phyloP scores from a whole-genome alignment of 2,113 vertebrate genomes.

The Tamias sibiricus region DNA sequence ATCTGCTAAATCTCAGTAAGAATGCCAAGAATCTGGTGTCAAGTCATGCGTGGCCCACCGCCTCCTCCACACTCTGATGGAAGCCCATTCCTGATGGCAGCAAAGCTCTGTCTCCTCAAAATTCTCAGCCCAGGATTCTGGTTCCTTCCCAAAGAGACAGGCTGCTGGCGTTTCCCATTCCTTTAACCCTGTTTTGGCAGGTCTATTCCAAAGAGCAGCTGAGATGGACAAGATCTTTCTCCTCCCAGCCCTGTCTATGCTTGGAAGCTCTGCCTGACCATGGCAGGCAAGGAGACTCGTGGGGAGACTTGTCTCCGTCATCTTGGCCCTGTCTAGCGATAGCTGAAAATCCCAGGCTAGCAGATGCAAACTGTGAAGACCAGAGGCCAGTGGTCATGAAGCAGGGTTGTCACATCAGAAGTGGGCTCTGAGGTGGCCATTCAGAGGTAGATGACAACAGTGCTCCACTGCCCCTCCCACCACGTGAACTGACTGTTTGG shows the following conservation, averaged over 20 bases:
- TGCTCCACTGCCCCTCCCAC: fast-evolving
- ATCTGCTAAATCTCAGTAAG: no score
- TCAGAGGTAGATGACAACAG: background rate
- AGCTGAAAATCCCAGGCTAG: no score
- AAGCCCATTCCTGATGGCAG: fast-evolving
- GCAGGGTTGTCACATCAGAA: no score
- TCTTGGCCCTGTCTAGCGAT: background rate
- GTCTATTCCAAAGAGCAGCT: background rate
- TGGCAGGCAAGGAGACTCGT: no score
- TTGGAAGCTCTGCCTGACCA: fast-evolving
- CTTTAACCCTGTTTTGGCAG: background rate
- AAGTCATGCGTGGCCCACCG: no score
- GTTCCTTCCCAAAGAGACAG: background rate
- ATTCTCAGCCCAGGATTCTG: no score
- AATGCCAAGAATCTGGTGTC: background rate
- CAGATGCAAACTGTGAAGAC: background rate
- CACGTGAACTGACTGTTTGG: background rate
- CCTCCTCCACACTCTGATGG: no score
- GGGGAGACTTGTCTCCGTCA: no score
- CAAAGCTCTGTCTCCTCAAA: fast-evolving
- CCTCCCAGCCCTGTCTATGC: no score
- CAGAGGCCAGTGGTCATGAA: background rate
- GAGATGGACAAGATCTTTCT: background rate
- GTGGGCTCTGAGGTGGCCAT: background rate
- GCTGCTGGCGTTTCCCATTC: background rate